phyloP scores from a whole-genome alignment of 2,888 invertebrate genomes.

The Pteria penguin region DNA sequence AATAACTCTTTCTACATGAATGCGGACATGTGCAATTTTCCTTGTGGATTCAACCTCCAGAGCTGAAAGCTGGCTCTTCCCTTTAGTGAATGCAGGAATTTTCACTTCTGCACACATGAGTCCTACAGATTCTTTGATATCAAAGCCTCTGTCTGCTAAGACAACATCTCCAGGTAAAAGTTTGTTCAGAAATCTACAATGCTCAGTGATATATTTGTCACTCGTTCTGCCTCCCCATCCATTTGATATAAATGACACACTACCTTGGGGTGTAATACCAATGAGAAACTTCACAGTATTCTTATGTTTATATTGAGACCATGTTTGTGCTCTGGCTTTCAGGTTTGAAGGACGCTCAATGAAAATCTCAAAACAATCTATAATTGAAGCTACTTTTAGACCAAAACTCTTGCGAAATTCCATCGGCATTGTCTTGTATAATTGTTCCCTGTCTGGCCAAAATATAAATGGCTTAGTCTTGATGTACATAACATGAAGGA shows the following conservation, averaged over 20 bases:
- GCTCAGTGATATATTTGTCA: constrained; percentile 58
- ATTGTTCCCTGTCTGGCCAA: too few relatives aligned
- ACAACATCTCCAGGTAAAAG: constrained; percentile 52
- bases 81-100: constrained; percentile 35
- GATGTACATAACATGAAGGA: too few relatives aligned
- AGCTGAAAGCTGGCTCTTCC: too few relatives aligned
- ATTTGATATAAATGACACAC: constrained; percentile 53
- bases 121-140: constrained; percentile 28
- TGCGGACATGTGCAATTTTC: too few relatives aligned
- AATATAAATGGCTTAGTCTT: too few relatives aligned
- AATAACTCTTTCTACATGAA: too few relatives aligned
- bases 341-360: constrained; percentile 53
- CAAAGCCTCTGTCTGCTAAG: constrained; percentile 49
- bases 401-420: constrained; percentile 6
- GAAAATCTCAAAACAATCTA: constrained; percentile 56
- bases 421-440: constrained; percentile 7
- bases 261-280: constrained; percentile 60
- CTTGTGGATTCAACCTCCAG: too few relatives aligned
- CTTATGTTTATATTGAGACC: constrained; percentile 57
- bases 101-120: constrained; percentile 24
- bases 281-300: constrained; percentile 61
- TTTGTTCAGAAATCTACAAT: constrained; percentile 48
- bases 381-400: constrained; percentile 38
- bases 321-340: constrained; percentile 52
- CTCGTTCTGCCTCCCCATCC: constrained; percentile 56